Base-by-base conservation (phyloP, 2,797 vertebrate species). In the Erithacus rubecula region DNA sequence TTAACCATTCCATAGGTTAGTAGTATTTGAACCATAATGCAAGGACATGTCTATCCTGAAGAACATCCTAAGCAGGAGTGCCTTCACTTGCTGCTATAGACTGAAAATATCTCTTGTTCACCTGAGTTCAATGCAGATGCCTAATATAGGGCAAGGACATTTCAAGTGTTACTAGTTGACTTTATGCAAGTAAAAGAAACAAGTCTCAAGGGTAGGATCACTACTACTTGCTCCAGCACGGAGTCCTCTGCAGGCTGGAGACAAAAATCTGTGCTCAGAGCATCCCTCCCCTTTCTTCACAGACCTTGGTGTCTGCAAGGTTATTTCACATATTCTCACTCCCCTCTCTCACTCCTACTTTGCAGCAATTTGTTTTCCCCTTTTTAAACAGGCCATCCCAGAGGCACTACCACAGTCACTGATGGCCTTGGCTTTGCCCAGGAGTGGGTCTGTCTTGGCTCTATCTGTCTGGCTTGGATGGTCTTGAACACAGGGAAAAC, bases 321-420 rank as follows among this genome's bases (percentile, higher is more conserved):
- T 17, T 49, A 3, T 32, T 77, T 15, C 32, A 30, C 26, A 12
- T 44, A 13, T 17, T 56, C 29, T 86, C 9, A n/a, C 8, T 64
- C 7, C 8, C 44, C 7, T 60, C 22, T 27, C 29, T 39, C 13
- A 7, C 8, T 46, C 23, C 7, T 51, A 6, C 15, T 51, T 32
- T 11, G 7, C 15, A 63, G 12, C 2, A 34, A 3, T 63, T 69
- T 78, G 12, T 23, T 65, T 11, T 20, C 3, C 10, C 5, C 5
- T 41, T 32, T 22, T 39, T n/a, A 60, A 76, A 22, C 12, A 32
- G 15, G 6, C 9, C 10, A 15, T 43, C 12, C 21, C 29, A 43
- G 58, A 62, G 43, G 9, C 1, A 8, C 6, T 52, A 6, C 10
- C 6, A 27, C 7, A 2, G 3, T 19, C 2, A 1, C 21, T 17